Evolutionary conservation across 2,888 invertebrate genomes (phyloP).

Genomic region (Cinara cedri): DNA sequence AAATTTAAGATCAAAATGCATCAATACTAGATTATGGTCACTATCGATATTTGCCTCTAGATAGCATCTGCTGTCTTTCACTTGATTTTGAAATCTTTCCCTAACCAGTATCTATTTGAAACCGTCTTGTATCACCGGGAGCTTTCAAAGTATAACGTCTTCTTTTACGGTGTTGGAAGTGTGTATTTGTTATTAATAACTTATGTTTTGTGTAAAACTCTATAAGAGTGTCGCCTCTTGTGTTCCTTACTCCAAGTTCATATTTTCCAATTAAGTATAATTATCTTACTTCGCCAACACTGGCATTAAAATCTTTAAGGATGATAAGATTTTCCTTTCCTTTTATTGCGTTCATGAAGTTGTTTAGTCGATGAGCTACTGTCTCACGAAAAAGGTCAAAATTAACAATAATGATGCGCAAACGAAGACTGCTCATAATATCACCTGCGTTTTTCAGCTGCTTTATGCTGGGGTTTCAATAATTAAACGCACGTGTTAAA

Average conservation of each 20-base stretch:
- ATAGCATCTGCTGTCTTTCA: not conserved
- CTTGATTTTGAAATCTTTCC: not conserved
- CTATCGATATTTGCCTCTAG: too few relatives aligned
- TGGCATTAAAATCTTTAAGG: not conserved
- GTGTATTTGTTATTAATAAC: not conserved
- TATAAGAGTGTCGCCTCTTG: not conserved
- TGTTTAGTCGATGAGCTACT: too few relatives aligned
- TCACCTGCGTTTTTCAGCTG: too few relatives aligned
- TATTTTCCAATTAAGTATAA: not conserved
- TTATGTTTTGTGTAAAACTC: not conserved
- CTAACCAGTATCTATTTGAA: not conserved
- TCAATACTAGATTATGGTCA: too few relatives aligned
- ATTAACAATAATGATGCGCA: too few relatives aligned
- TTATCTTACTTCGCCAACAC: not conserved
- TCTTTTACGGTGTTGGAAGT: constrained; percentile 6
- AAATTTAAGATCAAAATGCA: too few relatives aligned
- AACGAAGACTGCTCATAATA: too few relatives aligned
- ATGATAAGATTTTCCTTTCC: not conserved
- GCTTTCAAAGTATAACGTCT: not conserved
- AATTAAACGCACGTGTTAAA: too few relatives aligned
- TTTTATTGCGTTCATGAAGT: not conserved
- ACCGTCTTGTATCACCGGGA: not conserved
- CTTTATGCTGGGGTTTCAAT: too few relatives aligned
- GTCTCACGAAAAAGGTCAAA: too few relatives aligned
- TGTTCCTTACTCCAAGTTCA: not conserved